Evolutionary conservation across 1,140 invertebrate genomes (phyloP), one percentile per base, ranked within the genome.

Genomic region (Brachionus rotundiformis): DNA sequence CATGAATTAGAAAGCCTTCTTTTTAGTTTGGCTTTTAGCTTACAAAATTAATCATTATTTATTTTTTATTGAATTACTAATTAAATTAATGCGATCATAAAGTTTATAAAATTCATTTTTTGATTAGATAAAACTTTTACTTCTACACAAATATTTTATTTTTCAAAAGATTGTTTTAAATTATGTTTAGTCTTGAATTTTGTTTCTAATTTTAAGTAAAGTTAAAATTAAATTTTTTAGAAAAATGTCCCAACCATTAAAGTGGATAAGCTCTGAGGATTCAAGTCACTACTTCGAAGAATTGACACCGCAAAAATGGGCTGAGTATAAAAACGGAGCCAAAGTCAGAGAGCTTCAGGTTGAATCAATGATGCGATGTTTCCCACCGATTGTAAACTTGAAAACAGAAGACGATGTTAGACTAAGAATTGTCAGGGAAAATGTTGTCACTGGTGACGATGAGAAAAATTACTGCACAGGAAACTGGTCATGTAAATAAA

Each of bases 11-110:
- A 23, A 19, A 54, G 8, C 16, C 4, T 19, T 54, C 8, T 25
- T 8, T 54, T 6, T 1, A 54, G 47, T 54, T 54, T 54, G 47
- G 47, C 16, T 54, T 54, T 54, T 16, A 54, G 47, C 47, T 54
- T 54, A 23, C n/a, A 54, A 54, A 54, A 54, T 54, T 54, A 54
- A 54, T 54, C 47, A 54, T 54, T 54, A 54, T 54, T 54, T 54
- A 19, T 54, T 23, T 54, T 54, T 54, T 54, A 54, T 54, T 54
- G 47, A 54, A 54, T 54, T 54, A 54, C 47, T 54, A 54, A 54
- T 54, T 54, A 54, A 54, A 7, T 54, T 54, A 54, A 54, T 54
- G 47, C 47, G 47, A 54, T 54, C 47, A 8, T 54, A 54, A 54
- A 54, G 47, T 54, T 54, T 54, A 54, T 25, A 54, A 54, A 54